Conservation (phyloP, 92 coral and sea anemone genomes). For the Palythoa grandis region DNA sequence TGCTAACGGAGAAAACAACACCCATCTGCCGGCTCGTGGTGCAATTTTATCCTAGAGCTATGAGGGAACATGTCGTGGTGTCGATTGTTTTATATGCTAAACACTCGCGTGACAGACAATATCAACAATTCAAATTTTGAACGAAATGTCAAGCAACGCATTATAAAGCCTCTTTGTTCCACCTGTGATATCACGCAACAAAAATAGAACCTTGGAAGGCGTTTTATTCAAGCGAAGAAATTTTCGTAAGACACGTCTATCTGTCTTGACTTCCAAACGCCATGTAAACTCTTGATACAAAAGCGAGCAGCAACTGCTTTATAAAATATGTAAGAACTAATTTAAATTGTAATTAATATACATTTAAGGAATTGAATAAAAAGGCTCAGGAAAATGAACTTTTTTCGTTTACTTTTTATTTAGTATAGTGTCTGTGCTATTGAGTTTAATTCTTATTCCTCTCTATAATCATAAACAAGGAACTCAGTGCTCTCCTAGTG, state of each 20-base stretch:
- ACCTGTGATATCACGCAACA: neutral
- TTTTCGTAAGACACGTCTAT: neutral
- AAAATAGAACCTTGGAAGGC: neutral
- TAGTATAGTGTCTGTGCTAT: no score
- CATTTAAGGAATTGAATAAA: no score
- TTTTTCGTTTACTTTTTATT: no score
- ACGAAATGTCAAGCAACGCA: neutral
- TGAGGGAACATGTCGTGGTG: neutral
- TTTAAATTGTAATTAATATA: no score
- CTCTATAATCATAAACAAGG: no score
- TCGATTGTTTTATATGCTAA: neutral
- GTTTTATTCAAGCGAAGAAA: neutral
- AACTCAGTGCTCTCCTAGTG: no score
- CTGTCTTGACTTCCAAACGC: no score
- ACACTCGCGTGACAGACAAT: conserved; percentile 3
- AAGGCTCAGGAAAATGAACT: no score
- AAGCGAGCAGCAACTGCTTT: no score
- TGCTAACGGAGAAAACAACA: neutral
- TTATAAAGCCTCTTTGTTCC: neutral
- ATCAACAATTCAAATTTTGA: conserved; percentile 8
- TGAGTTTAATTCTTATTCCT: no score
- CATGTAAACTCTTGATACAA: no score
- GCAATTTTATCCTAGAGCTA: neutral
- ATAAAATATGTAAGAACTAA: no score
- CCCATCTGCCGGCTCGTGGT: neutral